Evolutionary conservation across 2,888 invertebrate genomes (phyloP).

Genomic region (Spialia ferax): DNA sequence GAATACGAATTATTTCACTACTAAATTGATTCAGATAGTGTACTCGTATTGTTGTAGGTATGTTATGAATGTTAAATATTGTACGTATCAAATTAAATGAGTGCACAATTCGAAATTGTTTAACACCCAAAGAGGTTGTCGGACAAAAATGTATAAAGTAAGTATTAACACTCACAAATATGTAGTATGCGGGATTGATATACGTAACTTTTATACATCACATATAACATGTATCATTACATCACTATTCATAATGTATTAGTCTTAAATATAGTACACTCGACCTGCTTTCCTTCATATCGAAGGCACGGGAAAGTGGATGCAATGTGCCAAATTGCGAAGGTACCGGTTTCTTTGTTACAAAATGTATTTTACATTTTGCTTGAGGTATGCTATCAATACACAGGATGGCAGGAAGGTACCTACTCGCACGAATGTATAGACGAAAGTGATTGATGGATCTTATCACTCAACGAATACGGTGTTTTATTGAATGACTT

Average conservation of each 20-base stretch:
- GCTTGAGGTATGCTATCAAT: conserved; percentile 28
- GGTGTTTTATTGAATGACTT: conserved; percentile 25
- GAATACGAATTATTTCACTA: conserved; percentile 14
- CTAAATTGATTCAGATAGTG: conserved; percentile 23
- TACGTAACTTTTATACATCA: conserved; percentile 22
- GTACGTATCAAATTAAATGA: conserved; percentile 9
- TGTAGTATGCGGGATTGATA: conserved; percentile 14
- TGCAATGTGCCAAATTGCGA: conserved; percentile 65
- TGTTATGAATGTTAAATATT: no score
- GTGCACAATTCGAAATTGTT: background rate
- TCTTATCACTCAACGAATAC: conserved; percentile 53
- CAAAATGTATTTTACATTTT: conserved; percentile 35
- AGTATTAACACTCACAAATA: conserved; percentile 16
- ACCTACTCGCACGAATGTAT: conserved; percentile 42
- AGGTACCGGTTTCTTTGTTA: conserved; percentile 43
- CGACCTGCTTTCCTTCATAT: conserved; percentile 71
- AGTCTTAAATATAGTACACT: conserved; percentile 23
- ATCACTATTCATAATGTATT: conserved; percentile 37
- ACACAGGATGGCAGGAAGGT: conserved; percentile 29
- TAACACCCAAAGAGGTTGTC: conserved; percentile 28
- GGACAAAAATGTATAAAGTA: no score
- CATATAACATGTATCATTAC: conserved; percentile 40
- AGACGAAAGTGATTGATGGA: conserved; percentile 48
- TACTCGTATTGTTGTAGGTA: background rate
- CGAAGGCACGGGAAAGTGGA: conserved; percentile 71